A percentile compares a stretch with the other conserved stretches of the same genome.
Conservation (phyloP, 2,797 vertebrate species). For the Acrossocheilus wenchowensis region DNA sequence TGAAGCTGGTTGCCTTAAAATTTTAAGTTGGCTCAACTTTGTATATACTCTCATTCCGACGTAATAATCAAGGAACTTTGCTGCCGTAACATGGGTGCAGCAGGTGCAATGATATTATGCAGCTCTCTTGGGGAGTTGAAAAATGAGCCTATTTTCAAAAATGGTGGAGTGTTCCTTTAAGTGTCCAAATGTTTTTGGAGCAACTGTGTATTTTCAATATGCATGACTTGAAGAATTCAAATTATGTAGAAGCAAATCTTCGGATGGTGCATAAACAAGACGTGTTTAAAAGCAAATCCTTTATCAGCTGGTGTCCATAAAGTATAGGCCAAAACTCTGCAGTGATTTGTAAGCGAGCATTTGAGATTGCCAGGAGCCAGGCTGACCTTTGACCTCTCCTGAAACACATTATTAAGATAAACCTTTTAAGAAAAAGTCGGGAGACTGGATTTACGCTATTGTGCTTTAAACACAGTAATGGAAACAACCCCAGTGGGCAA, state of each 20-base stretch:
- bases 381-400: slow-evolving; percentile 37
- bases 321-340: slow-evolving; percentile 10
- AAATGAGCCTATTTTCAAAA: too few relatives aligned
- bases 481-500: slow-evolving; percentile 39
- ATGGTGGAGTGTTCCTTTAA: not conserved
- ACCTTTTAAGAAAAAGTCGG: slow-evolving; percentile 33
- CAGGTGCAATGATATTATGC: too few relatives aligned
- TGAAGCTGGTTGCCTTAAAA: too few relatives aligned
- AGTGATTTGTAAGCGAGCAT: slow-evolving; percentile 28
- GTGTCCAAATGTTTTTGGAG: not conserved
- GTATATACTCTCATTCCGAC: too few relatives aligned
- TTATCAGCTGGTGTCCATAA: slow-evolving; percentile 45
- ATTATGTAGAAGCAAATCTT: not conserved
- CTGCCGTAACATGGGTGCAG: too few relatives aligned
- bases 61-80: too few relatives aligned
- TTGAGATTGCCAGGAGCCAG: slow-evolving; percentile 38
- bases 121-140: too few relatives aligned
- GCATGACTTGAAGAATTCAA: not conserved
- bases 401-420: slow-evolving; percentile 50
- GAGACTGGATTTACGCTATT: slow-evolving; percentile 43
- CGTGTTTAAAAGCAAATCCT: not conserved
- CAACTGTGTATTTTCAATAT: slow-evolving; percentile 8
- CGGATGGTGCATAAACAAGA: slow-evolving; percentile 16
- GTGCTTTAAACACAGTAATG: slow-evolving; percentile 49
- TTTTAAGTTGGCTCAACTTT: too few relatives aligned